These are phyloP conservation scores for Laticauda laticaudata DNA, from an alignment of 2,113 vertebrate genomes.

Conservation along the genomic window DNA sequence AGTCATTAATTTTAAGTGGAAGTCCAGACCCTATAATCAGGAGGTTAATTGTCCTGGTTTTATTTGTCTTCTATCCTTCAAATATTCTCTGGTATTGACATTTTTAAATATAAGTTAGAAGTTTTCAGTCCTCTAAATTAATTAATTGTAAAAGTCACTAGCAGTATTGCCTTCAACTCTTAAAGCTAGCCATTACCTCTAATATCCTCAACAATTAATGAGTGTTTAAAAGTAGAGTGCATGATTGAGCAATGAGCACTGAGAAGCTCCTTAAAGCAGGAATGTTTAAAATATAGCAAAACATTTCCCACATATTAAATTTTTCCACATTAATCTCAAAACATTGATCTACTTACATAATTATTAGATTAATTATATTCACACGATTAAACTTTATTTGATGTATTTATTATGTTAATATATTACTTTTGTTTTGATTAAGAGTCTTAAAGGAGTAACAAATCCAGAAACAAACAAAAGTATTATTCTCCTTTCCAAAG, in stretches of 20 bases:
- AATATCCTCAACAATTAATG: conserved; percentile 10
- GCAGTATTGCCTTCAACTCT: not conserved
- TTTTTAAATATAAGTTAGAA: conserved; percentile 33
- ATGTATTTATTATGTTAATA: not conserved
- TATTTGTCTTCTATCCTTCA: conserved; percentile 27
- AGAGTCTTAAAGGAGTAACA: not conserved
- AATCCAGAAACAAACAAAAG: not conserved
- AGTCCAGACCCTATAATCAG: conserved; percentile 29
- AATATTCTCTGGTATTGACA: conserved; percentile 25
- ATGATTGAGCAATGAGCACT: not conserved
- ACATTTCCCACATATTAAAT: not conserved
- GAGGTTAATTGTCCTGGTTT: conserved; percentile 34
- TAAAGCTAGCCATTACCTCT: conserved; percentile 5
- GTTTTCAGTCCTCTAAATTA: conserved; percentile 10
- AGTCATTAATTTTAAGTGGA: conserved; percentile 32
- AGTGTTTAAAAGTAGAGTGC: not conserved
- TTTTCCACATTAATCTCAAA: not conserved
- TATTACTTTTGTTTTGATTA: not conserved
- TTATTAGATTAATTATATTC: not conserved
- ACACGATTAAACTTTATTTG: not conserved
- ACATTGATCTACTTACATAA: not conserved
- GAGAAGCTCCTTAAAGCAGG: not conserved
- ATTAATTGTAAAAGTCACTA: conserved; percentile 14
- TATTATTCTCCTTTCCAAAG: not conserved
- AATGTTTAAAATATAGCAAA: not conserved